Evolutionary conservation across 2,888 invertebrate species (phyloP), one percentile per base, ranked within the genome.

Genomic region (Helleia helle): DNA sequence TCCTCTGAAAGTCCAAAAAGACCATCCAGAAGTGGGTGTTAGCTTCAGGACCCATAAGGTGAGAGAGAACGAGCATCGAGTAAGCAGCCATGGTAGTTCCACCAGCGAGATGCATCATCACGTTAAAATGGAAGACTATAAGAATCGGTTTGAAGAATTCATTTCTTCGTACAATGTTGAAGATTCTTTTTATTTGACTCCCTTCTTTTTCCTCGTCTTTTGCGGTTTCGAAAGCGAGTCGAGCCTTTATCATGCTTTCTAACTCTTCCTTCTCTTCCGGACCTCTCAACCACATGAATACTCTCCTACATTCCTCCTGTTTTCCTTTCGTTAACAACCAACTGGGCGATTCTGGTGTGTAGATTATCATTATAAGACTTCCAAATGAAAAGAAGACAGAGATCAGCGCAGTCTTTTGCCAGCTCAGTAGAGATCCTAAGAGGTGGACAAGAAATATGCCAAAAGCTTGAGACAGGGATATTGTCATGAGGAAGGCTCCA

Each of bases 1-100:
- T 67, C 25, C 91, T 75, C 9, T 89, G 86, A 0, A 80, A 52
- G 48, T 91, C 92, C 24, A 91, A 69, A 8, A 88, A 73, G 14
- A 91, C 76, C 58, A 90, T 90, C 60, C 89, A 89, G 49, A 89
- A 67, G 48, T 90, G 87, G 2, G 87, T 86, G 56, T 90, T 86
- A 0, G 88, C 81, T 1, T 68, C 64, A 0, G 87, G 81, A 0
- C 89, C 88, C 38, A 90, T 77, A 7, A 87, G 67, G 28, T 86
- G 65, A 3, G 69, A 62, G 43, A 91, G 80, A 22, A 91, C 87
- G 26, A 83, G 73, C 0, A 90, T 89, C 0, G 90, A 88, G 58
- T 90, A 92, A 1, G 89, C 88, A 0, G 88, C 86, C 52, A 92
- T 86, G 0, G 89, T 89, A 40, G 90, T 90, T 1, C 89, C 87